Evolutionary conservation across 1,140 invertebrate genomes (phyloP), one percentile per base, ranked within the genome.

Genomic region (Aphidius ervi): DNA sequence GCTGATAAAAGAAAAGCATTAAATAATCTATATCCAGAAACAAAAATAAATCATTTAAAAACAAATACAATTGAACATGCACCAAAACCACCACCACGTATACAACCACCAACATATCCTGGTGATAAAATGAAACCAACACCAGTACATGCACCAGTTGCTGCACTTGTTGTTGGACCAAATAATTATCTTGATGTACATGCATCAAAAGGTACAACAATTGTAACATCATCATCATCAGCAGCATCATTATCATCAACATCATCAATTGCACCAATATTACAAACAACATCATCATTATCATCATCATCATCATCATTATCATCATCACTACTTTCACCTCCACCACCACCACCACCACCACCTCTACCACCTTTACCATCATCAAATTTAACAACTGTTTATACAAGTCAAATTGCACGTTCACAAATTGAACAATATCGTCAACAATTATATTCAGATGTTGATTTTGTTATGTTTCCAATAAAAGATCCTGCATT

Each of bases 381-480:
- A 9, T 77, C 84, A 4, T 83, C 84, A 4, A 84, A 84, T 56
- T 73, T 85, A 45, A 77, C 83, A 0, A 85, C 85, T 0, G 79
- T 88, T 23, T 83, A 82, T 67, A 86, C 86, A 4, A 85, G 84
- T 59, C 87, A 89, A 62, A 79, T 92, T 9, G 88, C 89, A 0
- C 81, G 87, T 16, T 88, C 88, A 39, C 90, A 92, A 63, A 87
- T 92, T 56, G 88, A 91, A 65, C 87, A 91, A 63, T 94, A 92
- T 67, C 88, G 92, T 68, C 90, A 92, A 67, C 91, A 94, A 68
- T 82, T 94, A 16, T 92, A 92, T 65, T 93, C 91, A 45, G 92
- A 94, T 67, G 90, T 92, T 5, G 92, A 95, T 73, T 95, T 92
- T 69, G 92, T 94, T 0, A 91, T 94, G 72, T 95, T 93, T 70